phyloP scores from a whole-genome alignment of 1,140 invertebrate species.

The Eriocheir sinensis region DNA sequence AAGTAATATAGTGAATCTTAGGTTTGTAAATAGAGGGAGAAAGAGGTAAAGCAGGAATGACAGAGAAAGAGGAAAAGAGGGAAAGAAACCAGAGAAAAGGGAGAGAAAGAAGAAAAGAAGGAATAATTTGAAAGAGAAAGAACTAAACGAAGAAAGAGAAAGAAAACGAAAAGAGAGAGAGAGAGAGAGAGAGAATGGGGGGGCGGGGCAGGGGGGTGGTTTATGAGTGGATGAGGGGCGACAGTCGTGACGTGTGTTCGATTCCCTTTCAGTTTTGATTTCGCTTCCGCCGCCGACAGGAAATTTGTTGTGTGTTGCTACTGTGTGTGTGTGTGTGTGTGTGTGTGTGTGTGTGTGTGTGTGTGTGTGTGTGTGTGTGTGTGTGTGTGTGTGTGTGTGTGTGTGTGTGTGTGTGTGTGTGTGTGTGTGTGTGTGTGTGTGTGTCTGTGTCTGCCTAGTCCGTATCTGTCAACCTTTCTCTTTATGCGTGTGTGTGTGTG shows the following conservation, averaged over 20 bases:
- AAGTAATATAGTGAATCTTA: too few species aligned
- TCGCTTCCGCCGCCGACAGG: not conserved
- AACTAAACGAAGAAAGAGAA: not conserved
- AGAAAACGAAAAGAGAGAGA: too few species aligned
- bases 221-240: not conserved
- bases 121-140: not conserved
- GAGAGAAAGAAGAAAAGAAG: too few species aligned
- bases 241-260: not conserved
- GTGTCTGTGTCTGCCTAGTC: too few species aligned
- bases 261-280: not conserved
- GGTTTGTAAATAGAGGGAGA: too few species aligned
- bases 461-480: too few species aligned
- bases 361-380: constrained; percentile 14
- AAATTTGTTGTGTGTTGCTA: not conserved
- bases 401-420: constrained; percentile 22
- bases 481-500: too few species aligned
- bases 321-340: constrained; percentile 9
- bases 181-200: not conserved
- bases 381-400: not conserved
- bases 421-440: constrained; percentile 8
- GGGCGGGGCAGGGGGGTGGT: too few species aligned
- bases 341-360: constrained; percentile 14
- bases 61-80: not conserved
- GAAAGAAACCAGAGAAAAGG: not conserved
- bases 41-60: too few species aligned